A percentile compares a stretch with the other conserved stretches of the same genome.
phyloP scores from a whole-genome alignment of 2,888 invertebrate genomes.

The Noctua janthe region DNA sequence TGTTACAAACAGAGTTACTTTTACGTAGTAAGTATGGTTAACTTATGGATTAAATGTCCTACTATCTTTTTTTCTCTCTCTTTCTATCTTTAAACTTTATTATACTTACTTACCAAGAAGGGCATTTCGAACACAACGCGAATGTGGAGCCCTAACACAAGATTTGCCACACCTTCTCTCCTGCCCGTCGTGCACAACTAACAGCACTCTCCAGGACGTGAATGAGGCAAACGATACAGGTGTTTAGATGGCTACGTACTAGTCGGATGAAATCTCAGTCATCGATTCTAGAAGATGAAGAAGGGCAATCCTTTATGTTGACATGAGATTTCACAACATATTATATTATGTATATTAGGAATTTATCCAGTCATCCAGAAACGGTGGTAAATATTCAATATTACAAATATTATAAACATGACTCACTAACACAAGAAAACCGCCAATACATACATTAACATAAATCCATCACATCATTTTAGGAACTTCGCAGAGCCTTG shows the following conservation, averaged over 20 bases:
- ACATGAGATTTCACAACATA: not conserved
- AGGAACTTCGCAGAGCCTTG: conserved; percentile 1
- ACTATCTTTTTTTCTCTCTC: too few species aligned
- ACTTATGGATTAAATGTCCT: not conserved
- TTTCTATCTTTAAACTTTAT: not conserved
- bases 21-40: not conserved
- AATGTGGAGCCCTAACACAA: not conserved
- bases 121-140: not conserved
- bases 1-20: not conserved
- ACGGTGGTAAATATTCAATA: not conserved
- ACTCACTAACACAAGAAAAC: conserved; percentile 5
- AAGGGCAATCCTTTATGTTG: not conserved
- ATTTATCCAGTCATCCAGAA: conserved; percentile 1
- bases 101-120: not conserved
- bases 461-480: conserved; percentile 38
- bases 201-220: not conserved
- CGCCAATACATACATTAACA: conserved; percentile 33
- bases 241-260: not conserved
- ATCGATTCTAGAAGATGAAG: not conserved
- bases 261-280: not conserved
- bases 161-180: not conserved
- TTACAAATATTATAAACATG: conserved; percentile 14
- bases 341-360: not conserved
- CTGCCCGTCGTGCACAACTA: not conserved
- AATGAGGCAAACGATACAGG: not conserved